Conservation (phyloP, 2,888 invertebrate species). For the Pristionchus fissidentatus region DNA sequence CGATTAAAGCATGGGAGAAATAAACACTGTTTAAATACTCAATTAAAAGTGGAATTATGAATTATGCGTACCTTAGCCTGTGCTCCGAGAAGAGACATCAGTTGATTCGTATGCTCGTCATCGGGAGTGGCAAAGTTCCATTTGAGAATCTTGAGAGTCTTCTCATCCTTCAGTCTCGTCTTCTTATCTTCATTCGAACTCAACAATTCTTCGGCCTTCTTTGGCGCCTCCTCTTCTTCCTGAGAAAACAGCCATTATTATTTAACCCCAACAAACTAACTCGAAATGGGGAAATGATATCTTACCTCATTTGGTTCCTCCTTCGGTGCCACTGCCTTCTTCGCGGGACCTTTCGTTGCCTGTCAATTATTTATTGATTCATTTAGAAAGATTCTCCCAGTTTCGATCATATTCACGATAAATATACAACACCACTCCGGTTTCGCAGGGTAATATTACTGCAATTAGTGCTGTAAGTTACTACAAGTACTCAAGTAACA, state of each 20-base stretch:
- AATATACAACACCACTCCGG: background rate
- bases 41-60: background rate
- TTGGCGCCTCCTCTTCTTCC: conserved; percentile 42
- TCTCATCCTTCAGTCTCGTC: conserved; percentile 93
- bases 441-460: too few relatives aligned
- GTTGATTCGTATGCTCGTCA: conserved; percentile 91
- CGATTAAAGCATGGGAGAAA: conserved; percentile 90
- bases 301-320: conserved; percentile 48
- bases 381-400: background rate
- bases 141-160: conserved; percentile 84
- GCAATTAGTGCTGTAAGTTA: too few relatives aligned
- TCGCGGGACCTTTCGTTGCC: conserved; percentile 50
- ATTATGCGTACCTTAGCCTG: conserved; percentile 82
- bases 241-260: background rate
- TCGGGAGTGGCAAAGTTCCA: conserved; percentile 81
- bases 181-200: conserved; percentile 83
- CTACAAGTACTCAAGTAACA: too few relatives aligned
- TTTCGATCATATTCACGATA: background rate
- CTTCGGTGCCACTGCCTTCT: conserved; percentile 49
- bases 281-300: background rate
- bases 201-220: conserved; percentile 50
- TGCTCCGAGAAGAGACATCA: conserved; percentile 92
- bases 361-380: background rate
- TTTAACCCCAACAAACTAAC: background rate
- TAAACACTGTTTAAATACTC: background rate